phyloP scores from a whole-genome alignment of 2,797 vertebrate genomes.

The Coccyzus lansbergi region DNA sequence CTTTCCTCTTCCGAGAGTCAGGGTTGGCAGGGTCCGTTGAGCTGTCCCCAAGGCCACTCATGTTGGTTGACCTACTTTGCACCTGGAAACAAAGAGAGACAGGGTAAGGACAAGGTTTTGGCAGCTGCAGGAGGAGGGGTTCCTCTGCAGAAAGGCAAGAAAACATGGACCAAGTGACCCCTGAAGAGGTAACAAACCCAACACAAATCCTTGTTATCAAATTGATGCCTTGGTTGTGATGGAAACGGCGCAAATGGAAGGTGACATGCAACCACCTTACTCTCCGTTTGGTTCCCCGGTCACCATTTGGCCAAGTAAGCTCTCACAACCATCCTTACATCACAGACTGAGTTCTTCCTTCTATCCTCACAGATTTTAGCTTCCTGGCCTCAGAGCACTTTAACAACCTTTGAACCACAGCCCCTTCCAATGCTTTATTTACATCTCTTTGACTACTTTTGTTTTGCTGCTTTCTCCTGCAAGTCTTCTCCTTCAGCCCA shows the following conservation, averaged over 20 bases:
- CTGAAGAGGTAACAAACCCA: not conserved
- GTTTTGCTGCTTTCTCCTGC: not conserved
- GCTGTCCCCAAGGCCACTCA: slow-evolving; percentile 94
- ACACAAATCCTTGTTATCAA: not conserved
- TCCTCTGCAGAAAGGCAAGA: not conserved
- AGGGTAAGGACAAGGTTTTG: not conserved
- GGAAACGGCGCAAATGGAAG: not conserved
- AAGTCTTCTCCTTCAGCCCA: not conserved
- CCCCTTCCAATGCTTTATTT: not conserved
- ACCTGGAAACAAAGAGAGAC: slow-evolving; percentile 73
- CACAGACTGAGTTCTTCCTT: not conserved
- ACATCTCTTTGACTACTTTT: not conserved
- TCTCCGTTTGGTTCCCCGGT: not conserved
- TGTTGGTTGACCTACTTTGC: slow-evolving; percentile 88
- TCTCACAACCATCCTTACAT: not conserved
- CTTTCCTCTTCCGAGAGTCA: slow-evolving; percentile 93
- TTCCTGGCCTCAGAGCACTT: not conserved
- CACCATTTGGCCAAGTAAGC: not conserved
- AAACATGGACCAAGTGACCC: not conserved
- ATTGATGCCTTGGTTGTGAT: not conserved
- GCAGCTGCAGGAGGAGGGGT: not conserved
- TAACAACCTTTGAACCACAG: not conserved
- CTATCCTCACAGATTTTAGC: not conserved
- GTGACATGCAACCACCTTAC: fast-evolving
- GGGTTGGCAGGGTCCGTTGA: slow-evolving; percentile 87